Percentiles rank a stretch among this genome's conserved stretches.
These are phyloP conservation scores for Lycorma delicatula DNA, from an alignment of 1,140 invertebrate genomes.

Conservation along the genomic window DNA sequence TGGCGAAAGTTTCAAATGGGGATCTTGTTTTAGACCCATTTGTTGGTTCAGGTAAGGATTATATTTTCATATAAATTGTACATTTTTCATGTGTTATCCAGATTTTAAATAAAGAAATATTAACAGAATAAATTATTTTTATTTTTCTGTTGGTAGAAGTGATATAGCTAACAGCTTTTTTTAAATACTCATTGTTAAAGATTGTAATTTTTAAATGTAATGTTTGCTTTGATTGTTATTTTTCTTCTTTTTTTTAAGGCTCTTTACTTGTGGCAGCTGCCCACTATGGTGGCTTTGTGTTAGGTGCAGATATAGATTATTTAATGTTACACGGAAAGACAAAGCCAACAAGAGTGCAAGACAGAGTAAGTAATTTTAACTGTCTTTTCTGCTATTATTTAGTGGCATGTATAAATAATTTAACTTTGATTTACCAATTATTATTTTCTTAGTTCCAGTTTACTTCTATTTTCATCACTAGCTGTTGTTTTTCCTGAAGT, in stretches of 20 bases:
- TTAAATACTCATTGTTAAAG: no score
- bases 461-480: no score
- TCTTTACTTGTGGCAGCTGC: slow-evolving; percentile 86
- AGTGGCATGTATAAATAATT: no score
- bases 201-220: no score
- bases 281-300: slow-evolving; percentile 80
- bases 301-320: slow-evolving; percentile 90
- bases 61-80: not conserved
- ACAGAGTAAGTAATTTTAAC: slow-evolving; percentile 60
- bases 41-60: slow-evolving; percentile 73
- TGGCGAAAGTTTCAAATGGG: slow-evolving; percentile 63
- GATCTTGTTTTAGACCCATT: slow-evolving; percentile 88
- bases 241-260: slow-evolving; percentile 47
- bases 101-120: no score
- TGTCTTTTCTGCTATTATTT: no score
- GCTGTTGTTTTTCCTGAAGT: no score
- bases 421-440: no score
- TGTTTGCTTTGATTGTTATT: not conserved
- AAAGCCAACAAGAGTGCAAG: slow-evolving; percentile 63
- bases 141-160: no score
- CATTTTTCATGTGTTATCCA: slow-evolving; percentile 1
- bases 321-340: slow-evolving; percentile 84
- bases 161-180: no score
- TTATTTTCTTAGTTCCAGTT: no score
- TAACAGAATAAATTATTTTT: no score